Conservation (phyloP, 2,113 vertebrate genomes). For the Chlamydotis undulata region DNA sequence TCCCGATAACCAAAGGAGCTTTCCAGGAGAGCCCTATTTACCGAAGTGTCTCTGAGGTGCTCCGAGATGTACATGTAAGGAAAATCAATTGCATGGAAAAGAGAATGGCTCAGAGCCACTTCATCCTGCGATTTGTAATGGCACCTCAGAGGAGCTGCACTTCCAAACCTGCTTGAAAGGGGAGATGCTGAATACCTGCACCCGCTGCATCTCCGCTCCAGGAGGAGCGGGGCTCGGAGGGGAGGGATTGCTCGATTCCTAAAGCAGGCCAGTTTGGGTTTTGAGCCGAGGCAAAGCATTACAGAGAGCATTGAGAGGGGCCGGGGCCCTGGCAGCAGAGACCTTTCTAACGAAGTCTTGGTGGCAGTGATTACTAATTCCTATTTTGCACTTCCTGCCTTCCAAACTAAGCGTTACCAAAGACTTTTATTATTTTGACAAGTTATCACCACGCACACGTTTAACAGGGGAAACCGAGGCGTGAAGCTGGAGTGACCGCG, state of each 20-base stretch:
- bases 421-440: not conserved
- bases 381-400: rapidly evolving
- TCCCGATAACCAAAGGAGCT: not conserved
- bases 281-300: not conserved
- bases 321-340: not conserved
- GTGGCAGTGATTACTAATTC: not conserved
- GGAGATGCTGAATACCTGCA: not conserved
- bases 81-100: not conserved
- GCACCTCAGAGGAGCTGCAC: not conserved
- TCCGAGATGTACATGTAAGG: not conserved
- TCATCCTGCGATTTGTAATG: not conserved
- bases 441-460: rapidly evolving
- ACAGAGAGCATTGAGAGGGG: not conserved
- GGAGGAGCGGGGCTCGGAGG: not conserved
- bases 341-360: too few species aligned
- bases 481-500: rapidly evolving
- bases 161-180: not conserved
- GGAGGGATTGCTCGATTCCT: not conserved
- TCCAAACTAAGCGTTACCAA: rapidly evolving
- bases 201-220: rapidly evolving
- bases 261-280: not conserved
- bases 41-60: not conserved
- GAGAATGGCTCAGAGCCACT: not conserved
- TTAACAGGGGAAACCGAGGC: not conserved
- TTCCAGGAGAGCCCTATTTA: not conserved